These are phyloP conservation scores for Lasioglossum calceatum DNA, from an alignment of 2,888 invertebrate species.

Conservation along the genomic window DNA sequence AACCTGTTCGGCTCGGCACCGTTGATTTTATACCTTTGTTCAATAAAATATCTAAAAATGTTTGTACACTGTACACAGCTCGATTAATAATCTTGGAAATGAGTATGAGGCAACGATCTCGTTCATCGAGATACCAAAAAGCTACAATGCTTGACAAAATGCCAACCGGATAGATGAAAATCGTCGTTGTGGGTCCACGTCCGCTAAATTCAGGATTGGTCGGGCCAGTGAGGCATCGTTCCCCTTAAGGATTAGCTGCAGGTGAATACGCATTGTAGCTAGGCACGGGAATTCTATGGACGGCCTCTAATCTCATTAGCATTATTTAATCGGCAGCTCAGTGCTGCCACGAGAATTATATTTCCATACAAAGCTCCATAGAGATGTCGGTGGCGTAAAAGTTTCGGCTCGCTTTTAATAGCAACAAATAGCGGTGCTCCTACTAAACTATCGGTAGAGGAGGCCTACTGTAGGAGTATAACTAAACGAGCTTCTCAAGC, in stretches of 20 bases:
- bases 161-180: neutral
- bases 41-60: too few species aligned
- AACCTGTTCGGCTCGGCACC: neutral
- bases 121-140: neutral
- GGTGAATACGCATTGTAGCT: constrained; percentile 20
- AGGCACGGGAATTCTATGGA: neutral
- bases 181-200: neutral
- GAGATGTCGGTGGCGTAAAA: neutral
- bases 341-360: constrained; percentile 19
- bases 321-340: constrained; percentile 4
- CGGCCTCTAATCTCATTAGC: constrained; percentile 16
- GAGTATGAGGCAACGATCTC: neutral
- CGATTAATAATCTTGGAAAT: neutral
- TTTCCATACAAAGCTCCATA: constrained; percentile 11
- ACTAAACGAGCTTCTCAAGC: neutral
- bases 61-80: too few species aligned
- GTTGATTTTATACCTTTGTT: neutral
- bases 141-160: neutral
- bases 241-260: constrained; percentile 5
- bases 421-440: neutral
- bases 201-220: neutral
- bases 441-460: neutral
- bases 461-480: neutral
- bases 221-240: neutral
- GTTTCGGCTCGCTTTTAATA: neutral